These are phyloP conservation scores for Hydractinia echinata DNA, from an alignment of 30 jellyfish, hydroid and myxozoan species.

Conservation along the genomic window DNA sequence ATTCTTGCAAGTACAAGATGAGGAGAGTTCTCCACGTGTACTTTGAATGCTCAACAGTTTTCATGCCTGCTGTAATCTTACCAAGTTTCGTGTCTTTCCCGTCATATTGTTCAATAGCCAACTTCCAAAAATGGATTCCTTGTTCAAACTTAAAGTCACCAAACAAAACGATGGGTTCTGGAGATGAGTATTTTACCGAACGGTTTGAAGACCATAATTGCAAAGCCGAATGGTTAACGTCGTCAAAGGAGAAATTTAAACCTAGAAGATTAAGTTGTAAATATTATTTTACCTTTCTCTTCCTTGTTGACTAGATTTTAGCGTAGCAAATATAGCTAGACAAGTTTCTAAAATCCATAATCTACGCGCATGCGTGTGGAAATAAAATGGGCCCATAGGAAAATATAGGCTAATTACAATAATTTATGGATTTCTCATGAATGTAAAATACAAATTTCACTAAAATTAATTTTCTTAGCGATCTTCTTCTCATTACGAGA, in stretches of 20 bases:
- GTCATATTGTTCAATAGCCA: slow-evolving; percentile 20
- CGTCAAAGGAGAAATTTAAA: slow-evolving; percentile 27
- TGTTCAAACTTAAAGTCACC: slow-evolving; percentile 24
- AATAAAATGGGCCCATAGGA: too few relatives aligned
- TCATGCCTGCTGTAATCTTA: not conserved
- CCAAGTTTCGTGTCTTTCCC: slow-evolving; percentile 19
- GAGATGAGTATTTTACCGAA: slow-evolving; percentile 28
- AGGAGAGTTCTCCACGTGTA: too few relatives aligned
- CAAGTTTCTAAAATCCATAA: not conserved
- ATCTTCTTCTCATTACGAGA: too few relatives aligned
- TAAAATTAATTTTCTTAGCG: too few relatives aligned
- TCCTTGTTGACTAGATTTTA: not conserved
- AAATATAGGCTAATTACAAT: too few relatives aligned
- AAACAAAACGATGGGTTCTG: slow-evolving; percentile 32
- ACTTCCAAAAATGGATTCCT: slow-evolving; percentile 57
- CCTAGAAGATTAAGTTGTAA: slow-evolving; percentile 8
- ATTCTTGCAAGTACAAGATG: too few relatives aligned
- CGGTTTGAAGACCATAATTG: slow-evolving; percentile 15
- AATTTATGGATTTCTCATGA: too few relatives aligned
- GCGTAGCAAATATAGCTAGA: too few relatives aligned
- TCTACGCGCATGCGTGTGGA: too few relatives aligned
- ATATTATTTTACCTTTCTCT: not conserved
- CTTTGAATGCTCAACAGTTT: too few relatives aligned
- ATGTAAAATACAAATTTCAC: too few relatives aligned
- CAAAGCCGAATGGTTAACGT: not conserved